Percentiles rank a stretch among this genome's conserved stretches.
Conservation (phyloP, 2,113 vertebrate genomes). For the Scomber colias region DNA sequence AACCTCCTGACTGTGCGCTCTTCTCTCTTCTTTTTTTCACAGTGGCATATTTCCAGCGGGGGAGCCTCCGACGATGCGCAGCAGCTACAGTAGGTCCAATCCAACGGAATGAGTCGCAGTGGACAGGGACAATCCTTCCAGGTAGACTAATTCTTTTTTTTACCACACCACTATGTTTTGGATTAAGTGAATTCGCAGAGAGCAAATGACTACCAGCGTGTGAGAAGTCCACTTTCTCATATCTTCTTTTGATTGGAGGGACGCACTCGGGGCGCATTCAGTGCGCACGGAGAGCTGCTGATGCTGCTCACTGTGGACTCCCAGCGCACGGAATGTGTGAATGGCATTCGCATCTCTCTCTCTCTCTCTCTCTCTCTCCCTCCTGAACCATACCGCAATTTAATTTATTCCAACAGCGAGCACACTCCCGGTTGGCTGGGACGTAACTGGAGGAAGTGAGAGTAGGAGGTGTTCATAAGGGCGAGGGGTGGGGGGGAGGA, state of each 20-base stretch:
- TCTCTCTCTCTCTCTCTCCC: constrained; percentile 44
- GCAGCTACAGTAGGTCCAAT: constrained; percentile 46
- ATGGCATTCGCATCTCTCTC: constrained; percentile 55
- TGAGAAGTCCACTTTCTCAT: constrained; percentile 43
- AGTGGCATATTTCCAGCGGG: constrained; percentile 51
- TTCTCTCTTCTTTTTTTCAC: constrained; percentile 15
- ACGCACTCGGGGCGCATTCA: constrained; percentile 55
- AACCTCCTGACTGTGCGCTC: constrained; percentile 28
- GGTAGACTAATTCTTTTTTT: neutral
- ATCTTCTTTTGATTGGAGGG: constrained; percentile 28
- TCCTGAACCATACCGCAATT: constrained; percentile 59
- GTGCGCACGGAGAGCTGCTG: constrained; percentile 45
- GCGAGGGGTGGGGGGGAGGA: neutral
- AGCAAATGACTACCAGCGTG: neutral
- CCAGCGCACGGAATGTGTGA: constrained; percentile 68
- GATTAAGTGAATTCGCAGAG: neutral
- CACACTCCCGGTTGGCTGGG: constrained; percentile 80
- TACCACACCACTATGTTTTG: neutral
- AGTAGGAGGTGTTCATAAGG: constrained; percentile 53
- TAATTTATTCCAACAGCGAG: constrained; percentile 81
- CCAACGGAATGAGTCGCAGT: constrained; percentile 34
- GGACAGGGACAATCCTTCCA: constrained; percentile 29
- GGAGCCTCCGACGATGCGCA: constrained; percentile 23
- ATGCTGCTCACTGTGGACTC: constrained; percentile 48
- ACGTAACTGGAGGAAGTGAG: constrained; percentile 67